Evolutionary conservation across 2,113 vertebrate species (phyloP), one percentile per base, ranked within the genome.

Genomic region (Phyllopteryx taeniolatus): DNA sequence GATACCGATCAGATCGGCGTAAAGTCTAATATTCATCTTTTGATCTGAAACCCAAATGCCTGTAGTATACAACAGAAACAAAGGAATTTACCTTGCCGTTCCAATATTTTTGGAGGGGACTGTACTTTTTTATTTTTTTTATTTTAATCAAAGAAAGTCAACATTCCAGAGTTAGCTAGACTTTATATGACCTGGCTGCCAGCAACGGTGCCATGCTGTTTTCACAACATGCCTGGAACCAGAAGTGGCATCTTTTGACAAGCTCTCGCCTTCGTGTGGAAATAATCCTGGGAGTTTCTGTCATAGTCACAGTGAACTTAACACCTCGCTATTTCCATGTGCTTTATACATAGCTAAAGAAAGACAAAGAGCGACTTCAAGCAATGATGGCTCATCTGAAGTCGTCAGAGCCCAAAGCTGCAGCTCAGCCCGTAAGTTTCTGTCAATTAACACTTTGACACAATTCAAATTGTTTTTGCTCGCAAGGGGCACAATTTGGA

Each of bases 311-410:
- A 15, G 59, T 65, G 70, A 83, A 75, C 75, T 85, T 67, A 76
- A 68, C 54, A 68, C 44, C 27, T 77, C n/a, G 75, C 69, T 74
- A 66, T 68, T 67, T 85, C 77, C 82, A 74, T 85, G 70, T 64
- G 8, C 69, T 73, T 61, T 66, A 76, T 63, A 42, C 80, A 39
- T 90, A 99, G 98, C 92, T 99, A 85, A 94, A 96, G 60, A 99
- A 99, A 93, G 98, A 99, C 90, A 98, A 96, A 87, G 97, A 99
- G 56, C 95, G 98, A 70, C 95, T 99, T 84, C 98, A 99, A 88
- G 98, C 98, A 62, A 99, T 99, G 98, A 99, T 99, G 98, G 95
- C 96, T 81, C 98, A 99, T 81, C 95, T 99, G 86, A 98, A 98
- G 86, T 96, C 98, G 62, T 95, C 96, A 62, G 97, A 99, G 90